Evolutionary conservation across 2,113 vertebrate genomes (phyloP).

Genomic region (Blennius ocellaris): DNA sequence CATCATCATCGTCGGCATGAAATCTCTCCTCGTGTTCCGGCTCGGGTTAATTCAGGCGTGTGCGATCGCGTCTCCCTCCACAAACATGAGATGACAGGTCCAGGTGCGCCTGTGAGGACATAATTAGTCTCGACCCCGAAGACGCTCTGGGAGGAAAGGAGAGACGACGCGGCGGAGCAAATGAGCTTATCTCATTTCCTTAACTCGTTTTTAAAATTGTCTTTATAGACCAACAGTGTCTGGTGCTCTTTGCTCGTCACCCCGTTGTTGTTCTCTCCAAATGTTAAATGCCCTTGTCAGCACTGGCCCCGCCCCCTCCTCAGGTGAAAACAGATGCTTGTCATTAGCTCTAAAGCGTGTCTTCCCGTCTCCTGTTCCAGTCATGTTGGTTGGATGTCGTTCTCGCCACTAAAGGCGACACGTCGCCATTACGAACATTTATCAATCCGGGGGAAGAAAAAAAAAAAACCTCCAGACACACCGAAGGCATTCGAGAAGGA

Average conservation of each 20-base stretch:
- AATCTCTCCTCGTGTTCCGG: constrained; percentile 10
- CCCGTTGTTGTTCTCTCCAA: not conserved
- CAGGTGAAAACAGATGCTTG: constrained; percentile 16
- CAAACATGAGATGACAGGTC: constrained; percentile 47
- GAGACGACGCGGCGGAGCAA: constrained; percentile 18
- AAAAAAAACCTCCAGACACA: constrained; percentile 21
- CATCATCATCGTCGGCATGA: constrained; percentile 3
- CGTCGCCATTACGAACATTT: constrained; percentile 9
- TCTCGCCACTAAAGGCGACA: not conserved
- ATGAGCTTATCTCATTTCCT: constrained; percentile 22
- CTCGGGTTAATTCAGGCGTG: constrained; percentile 32
- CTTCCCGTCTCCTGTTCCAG: not conserved
- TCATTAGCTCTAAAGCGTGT: constrained; percentile 11
- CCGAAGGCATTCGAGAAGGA: constrained; percentile 1
- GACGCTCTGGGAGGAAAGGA: constrained; percentile 10
- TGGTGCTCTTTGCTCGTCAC: not conserved
- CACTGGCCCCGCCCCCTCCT: not conserved
- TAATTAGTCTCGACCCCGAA: constrained; percentile 51
- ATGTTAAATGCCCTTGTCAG: not conserved
- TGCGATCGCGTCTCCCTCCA: constrained; percentile 23
- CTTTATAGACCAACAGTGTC: constrained; percentile 10
- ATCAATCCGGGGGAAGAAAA: not conserved
- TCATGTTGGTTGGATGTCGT: not conserved
- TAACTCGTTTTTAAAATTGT: constrained; percentile 21
- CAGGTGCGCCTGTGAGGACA: constrained; percentile 52